Base-by-base conservation (phyloP, 2,888 invertebrate genomes). In the Oasisia sp. region DNA sequence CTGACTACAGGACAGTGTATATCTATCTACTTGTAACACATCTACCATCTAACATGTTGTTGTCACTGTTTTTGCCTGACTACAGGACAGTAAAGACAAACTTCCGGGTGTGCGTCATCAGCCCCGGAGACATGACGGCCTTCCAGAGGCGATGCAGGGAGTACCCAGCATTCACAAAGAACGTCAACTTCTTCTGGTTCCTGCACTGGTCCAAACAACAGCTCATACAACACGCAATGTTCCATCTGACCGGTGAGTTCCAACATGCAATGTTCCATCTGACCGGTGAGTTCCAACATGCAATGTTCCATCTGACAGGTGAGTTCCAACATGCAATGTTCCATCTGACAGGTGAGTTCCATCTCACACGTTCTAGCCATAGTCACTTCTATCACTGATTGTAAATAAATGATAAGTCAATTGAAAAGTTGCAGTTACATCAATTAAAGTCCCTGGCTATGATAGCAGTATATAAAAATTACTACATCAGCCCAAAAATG, bases 161-260 rank as follows among this genome's bases (percentile, higher is more conserved):
- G 91, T 96, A 95, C 93, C 95, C 96, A 38, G 93, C 95, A 32
- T 95, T 96, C 92, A 95, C 95, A 45, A 96, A 96, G 93, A 96
- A 95, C 93, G 95, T 96, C 92, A 96, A 96, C 94, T 95, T 96
- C 94, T 94, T 96, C 92, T 96, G 96, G 96, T 95, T 96, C 92
- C 95, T 95, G 38, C 96, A 96, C 93, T 96, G 96, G 96, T 94
- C 95, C 58, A 95, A 95, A 93, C 92, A 94, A 8, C 95, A 95
- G 93, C 95, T 96, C n/a, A 95, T 96, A 32, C 94, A 96, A 32
- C 96, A 96, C 94, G 95, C 96, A 32, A 74, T 94, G 44, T 96
- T 95, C 92, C 96, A 96, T 93, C 94, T 96, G 74, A 94, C 95
- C 93, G 94, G 96, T 95, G 50, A n/a, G n/a, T n/a, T n/a, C n/a